phyloP scores from a whole-genome alignment of 1,140 invertebrate genomes.

The Drosophila asahinai region DNA sequence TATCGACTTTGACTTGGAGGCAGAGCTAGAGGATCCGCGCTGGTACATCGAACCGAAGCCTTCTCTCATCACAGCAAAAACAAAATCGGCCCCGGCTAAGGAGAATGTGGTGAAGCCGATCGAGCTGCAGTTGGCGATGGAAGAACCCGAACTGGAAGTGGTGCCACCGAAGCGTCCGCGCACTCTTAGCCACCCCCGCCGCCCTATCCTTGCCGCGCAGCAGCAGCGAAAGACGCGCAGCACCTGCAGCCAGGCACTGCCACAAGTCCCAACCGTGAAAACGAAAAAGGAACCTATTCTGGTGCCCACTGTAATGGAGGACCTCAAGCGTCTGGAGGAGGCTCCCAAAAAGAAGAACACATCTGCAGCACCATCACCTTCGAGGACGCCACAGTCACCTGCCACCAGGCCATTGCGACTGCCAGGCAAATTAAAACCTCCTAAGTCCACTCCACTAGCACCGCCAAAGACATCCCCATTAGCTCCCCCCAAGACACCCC shows the following conservation, averaged over 20 bases:
- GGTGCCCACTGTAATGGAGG: slow-evolving; percentile 36
- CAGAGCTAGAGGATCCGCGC: slow-evolving; percentile 73
- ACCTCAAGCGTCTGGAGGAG: slow-evolving; percentile 27
- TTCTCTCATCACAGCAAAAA: slow-evolving; percentile 13
- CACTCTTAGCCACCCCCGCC: slow-evolving; percentile 14
- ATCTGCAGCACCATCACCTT: background rate
- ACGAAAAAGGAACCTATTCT: slow-evolving; percentile 25
- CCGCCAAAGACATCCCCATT: background rate
- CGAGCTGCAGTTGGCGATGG: slow-evolving; percentile 5
- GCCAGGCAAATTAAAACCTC: too few relatives aligned
- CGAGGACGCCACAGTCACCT: background rate
- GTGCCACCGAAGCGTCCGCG: background rate
- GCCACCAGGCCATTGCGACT: background rate
- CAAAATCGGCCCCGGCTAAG: slow-evolving; percentile 42
- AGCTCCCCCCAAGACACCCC: background rate
- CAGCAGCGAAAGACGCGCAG: slow-evolving; percentile 32
- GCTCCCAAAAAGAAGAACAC: background rate
- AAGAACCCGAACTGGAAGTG: background rate
- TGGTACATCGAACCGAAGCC: slow-evolving; percentile 60
- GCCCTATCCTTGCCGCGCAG: slow-evolving; percentile 44
- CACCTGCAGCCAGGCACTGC: background rate
- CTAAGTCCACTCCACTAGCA: background rate
- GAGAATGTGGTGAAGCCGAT: slow-evolving; percentile 44
- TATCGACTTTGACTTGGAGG: slow-evolving; percentile 58
- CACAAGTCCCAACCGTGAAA: slow-evolving; percentile 12